These are phyloP conservation scores for Chaunax sp. DNA, from an alignment of 2,797 vertebrate species.

Conservation along the genomic window DNA sequence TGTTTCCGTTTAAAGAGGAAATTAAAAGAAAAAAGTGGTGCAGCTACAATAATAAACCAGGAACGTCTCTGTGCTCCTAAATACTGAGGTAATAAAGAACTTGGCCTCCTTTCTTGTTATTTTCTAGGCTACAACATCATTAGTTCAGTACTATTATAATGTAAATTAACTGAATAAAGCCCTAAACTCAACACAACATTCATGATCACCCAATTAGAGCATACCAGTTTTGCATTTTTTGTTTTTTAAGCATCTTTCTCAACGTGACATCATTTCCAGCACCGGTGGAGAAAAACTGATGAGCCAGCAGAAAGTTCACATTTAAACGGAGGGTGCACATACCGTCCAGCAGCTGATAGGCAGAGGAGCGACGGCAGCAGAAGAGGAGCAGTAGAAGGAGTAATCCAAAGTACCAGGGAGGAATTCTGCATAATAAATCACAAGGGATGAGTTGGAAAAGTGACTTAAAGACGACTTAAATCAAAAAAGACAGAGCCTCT, in stretches of 20 bases:
- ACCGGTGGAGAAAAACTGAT: conserved; percentile 30
- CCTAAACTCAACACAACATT: background rate
- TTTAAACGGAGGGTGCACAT: conserved; percentile 44
- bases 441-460: conserved; percentile 44
- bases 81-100: background rate
- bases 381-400: conserved; percentile 63
- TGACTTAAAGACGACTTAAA: conserved; percentile 2
- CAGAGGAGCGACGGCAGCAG: conserved; percentile 64
- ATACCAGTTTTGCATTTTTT: background rate
- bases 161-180: background rate
- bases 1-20: background rate
- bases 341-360: conserved; percentile 80
- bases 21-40: too few species aligned
- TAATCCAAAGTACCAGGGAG: conserved; percentile 77
- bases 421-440: conserved; percentile 65
- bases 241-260: background rate
- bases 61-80: background rate
- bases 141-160: background rate
- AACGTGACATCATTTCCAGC: background rate
- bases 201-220: background rate
- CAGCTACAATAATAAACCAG: background rate
- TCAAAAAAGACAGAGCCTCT: conserved; percentile 29
- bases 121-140: background rate
- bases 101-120: too few species aligned
- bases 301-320: conserved; percentile 48